Base-by-base conservation (phyloP, 2,113 vertebrate species). In the Toxotes chatareus region DNA sequence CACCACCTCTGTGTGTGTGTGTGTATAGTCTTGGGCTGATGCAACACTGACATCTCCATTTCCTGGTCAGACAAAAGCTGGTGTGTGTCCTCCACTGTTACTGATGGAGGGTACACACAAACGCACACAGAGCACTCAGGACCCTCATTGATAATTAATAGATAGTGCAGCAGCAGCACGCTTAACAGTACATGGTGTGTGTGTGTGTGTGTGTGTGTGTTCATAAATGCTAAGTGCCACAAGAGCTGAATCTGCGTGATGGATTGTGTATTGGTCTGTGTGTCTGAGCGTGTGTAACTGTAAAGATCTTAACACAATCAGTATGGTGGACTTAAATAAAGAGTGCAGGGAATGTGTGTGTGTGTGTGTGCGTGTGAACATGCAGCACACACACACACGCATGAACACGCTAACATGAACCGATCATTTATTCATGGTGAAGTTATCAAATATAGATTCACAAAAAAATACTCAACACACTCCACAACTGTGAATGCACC, bases 391-490 rank as follows among this genome's bases (percentile, higher is more conserved):
- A 69, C 61, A 76, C 1, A 69, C 65, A 76, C 1, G 19, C 79
- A 72, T 60, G 51, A 71, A 16, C 59, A 81, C 17, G 2, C 82
- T 63, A 46, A 78, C 71, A 75, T 3, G 70, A 55, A 14, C 40
- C 11, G 14, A 86, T 85, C 51, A 73, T 61, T 84, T 71, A 87
- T 86, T 89, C 49, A 51, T 73, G 44, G 34, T 4, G 0, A 76
- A 55, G 42, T 49, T 78, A 86, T 93, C 47, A 91, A 89, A 90
- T 83, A 90, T 90, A n/a, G 17, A 91, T 87, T 17, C 34, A 59
- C 19, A 38, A 13, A 83, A 57, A 27, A 27, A 67, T 9, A 60
- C 65, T 27, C 14, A 0, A 32, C 59, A 60, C 17, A 3, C 47
- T 1, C 47, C 49, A 31, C 19, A 19, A 31, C 51, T 1, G 3